A percentile compares a stretch with the other conserved stretches of the same genome.
These are phyloP conservation scores for Odontomyia ornata DNA, from an alignment of 2,888 invertebrate genomes.

Conservation along the genomic window DNA sequence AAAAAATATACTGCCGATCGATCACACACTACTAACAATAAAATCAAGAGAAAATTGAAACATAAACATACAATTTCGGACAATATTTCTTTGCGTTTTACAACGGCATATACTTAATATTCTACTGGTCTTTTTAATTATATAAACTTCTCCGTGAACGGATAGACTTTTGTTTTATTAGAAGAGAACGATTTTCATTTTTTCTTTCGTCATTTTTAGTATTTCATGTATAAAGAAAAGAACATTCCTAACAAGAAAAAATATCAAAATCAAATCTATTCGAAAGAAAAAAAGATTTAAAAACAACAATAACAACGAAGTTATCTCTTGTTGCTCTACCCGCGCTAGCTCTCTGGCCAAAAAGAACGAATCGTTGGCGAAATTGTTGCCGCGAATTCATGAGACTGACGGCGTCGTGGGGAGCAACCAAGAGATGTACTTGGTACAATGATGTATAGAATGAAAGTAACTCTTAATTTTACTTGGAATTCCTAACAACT, in stretches of 20 bases:
- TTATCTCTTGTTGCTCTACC: conserved; percentile 16
- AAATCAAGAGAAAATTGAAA: neutral
- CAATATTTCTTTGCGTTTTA: conserved; percentile 34
- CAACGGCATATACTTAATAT: conserved; percentile 49
- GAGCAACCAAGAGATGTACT: neutral
- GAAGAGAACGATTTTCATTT: neutral
- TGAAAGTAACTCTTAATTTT: conserved; percentile 24
- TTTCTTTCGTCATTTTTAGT: conserved; percentile 6
- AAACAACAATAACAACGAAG: conserved; percentile 19
- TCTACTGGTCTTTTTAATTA: conserved; percentile 13
- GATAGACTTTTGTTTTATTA: conserved; percentile 28
- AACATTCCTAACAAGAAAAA: conserved; percentile 49
- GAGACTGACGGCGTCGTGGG: neutral
- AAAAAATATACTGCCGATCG: conserved; percentile 35
- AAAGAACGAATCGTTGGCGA: neutral
- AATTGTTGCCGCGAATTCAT: neutral
- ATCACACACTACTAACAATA: conserved; percentile 22
- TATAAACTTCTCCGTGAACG: conserved; percentile 3
- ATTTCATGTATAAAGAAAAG: conserved; percentile 41
- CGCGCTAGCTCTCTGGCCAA: neutral
- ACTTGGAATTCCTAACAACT: conserved; percentile 37
- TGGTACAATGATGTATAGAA: conserved; percentile 34
- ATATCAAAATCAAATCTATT: conserved; percentile 38
- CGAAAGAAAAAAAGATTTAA: neutral
- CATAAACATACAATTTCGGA: too few species aligned